These are phyloP conservation scores for Sipha flava DNA, from an alignment of 1,140 invertebrate species.

Conservation along the genomic window DNA sequence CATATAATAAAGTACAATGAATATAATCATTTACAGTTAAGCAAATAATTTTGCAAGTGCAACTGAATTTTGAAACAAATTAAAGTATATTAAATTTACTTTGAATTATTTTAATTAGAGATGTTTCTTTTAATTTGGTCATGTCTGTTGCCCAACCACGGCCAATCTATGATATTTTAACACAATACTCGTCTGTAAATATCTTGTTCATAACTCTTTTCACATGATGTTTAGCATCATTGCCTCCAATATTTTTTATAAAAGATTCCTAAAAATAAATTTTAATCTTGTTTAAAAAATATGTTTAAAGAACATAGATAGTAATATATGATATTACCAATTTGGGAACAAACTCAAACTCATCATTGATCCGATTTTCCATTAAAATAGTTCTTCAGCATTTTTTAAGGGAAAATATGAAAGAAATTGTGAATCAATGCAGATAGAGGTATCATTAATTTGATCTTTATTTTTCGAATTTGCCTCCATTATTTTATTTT, in stretches of 20 bases:
- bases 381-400: no score
- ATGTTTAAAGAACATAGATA: not conserved
- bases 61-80: no score
- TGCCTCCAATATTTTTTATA: not conserved
- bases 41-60: no score
- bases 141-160: not conserved
- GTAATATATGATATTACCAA: no score
- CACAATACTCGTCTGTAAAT: not conserved
- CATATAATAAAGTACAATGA: not conserved
- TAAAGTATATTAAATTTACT: no score
- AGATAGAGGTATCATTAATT: not conserved
- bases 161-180: not conserved
- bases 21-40: not conserved
- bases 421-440: not conserved
- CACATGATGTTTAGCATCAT: not conserved
- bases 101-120: not conserved
- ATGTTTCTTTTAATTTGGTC: not conserved
- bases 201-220: not conserved
- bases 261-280: not conserved
- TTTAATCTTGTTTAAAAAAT: not conserved
- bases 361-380: no score
- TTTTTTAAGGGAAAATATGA: no score
- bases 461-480: not conserved
- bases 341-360: no score
- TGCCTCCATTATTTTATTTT: no score